These are phyloP conservation scores for Apamea epomidion DNA, from an alignment of 2,888 invertebrate genomes.

Conservation along the genomic window DNA sequence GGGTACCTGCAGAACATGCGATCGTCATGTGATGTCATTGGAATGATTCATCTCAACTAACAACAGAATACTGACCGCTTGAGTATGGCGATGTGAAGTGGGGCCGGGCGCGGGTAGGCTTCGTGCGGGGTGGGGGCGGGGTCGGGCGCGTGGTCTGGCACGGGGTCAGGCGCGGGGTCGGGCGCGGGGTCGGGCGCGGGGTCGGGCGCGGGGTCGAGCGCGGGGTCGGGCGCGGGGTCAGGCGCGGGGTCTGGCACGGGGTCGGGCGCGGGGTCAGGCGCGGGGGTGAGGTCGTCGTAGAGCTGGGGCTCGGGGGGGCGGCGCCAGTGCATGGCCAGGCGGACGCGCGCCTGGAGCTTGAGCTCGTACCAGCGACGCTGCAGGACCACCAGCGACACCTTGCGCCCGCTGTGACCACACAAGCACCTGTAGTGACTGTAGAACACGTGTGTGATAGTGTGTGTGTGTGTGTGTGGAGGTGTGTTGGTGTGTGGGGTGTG, in stretches of 20 bases:
- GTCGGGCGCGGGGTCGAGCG: conserved; percentile 28
- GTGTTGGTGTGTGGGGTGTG: too few species aligned
- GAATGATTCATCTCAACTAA: background rate
- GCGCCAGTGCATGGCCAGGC: conserved; percentile 43
- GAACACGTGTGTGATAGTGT: background rate
- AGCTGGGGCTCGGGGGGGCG: background rate
- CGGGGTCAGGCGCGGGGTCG: background rate
- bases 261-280: background rate
- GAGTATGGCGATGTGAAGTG: conserved; percentile 57
- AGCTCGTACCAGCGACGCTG: conserved; percentile 76
- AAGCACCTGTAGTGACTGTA: background rate
- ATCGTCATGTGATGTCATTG: background rate
- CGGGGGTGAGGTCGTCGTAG: background rate
- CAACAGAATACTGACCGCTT: conserved; percentile 41
- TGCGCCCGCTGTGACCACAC: conserved; percentile 46
- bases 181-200: background rate
- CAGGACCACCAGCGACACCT: conserved; percentile 66
- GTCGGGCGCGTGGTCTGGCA: rapidly evolving
- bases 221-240: background rate
- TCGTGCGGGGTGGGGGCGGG: background rate
- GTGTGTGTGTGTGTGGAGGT: background rate
- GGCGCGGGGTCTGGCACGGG: background rate
- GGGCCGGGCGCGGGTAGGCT: conserved; percentile 16
- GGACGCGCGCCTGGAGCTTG: conserved; percentile 60
- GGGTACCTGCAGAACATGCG: conserved; percentile 60